A percentile compares a stretch with the other conserved stretches of the same genome.
These are phyloP conservation scores for Diadophis punctatus DNA, from an alignment of 2,113 vertebrate genomes.

Conservation along the genomic window DNA sequence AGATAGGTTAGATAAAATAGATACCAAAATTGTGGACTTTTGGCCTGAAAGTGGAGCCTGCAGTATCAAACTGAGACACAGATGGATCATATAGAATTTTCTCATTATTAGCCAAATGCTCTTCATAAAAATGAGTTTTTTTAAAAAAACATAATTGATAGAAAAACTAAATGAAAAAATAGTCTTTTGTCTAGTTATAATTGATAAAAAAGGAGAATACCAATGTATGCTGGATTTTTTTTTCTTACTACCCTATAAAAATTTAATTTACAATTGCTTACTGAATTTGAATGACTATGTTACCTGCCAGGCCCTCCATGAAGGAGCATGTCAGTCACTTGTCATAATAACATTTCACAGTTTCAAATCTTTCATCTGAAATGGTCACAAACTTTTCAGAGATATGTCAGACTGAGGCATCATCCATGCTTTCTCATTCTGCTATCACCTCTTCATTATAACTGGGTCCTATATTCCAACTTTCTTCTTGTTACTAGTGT, in stretches of 20 bases:
- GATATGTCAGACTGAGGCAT: background rate
- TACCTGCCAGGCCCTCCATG: background rate
- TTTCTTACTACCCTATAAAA: conserved; percentile 14
- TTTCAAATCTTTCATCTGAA: conserved; percentile 18
- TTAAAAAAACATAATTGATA: background rate
- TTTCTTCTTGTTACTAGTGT: background rate
- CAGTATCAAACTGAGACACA: accelerated
- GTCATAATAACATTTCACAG: background rate
- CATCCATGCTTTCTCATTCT: conserved; percentile 5
- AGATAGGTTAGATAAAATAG: background rate
- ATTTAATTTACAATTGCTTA: background rate
- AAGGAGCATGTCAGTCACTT: conserved; percentile 30
- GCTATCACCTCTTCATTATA: conserved; percentile 4
- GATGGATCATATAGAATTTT: accelerated
- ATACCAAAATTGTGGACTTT: background rate
- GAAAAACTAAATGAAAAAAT: background rate
- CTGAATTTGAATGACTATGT: conserved; percentile 15
- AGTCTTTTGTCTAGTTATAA: conserved; percentile 21
- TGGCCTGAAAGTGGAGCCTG: background rate
- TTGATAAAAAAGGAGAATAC: conserved; percentile 21
- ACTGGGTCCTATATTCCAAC: background rate
- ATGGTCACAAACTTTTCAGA: background rate
- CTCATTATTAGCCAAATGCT: conserved; percentile 4
- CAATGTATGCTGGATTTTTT: background rate
- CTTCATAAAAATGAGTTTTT: background rate